Evolutionary conservation across 2,888 invertebrate species (phyloP).

Genomic region (Noctua pronuba): DNA sequence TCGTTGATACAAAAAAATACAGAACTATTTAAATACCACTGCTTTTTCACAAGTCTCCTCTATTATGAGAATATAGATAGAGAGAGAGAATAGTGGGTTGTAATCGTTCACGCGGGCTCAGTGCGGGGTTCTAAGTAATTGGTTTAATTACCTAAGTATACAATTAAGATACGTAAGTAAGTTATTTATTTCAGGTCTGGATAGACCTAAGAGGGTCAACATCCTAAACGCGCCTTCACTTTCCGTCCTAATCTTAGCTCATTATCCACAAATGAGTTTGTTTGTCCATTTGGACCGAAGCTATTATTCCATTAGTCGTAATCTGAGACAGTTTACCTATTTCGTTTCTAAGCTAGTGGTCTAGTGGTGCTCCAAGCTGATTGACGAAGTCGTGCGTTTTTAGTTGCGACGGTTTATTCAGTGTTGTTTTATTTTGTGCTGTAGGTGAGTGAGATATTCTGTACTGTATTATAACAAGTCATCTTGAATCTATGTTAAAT

Average conservation of each 20-base stretch:
- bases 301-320: conserved; percentile 53
- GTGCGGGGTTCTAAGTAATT: background rate
- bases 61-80: conserved; percentile 2
- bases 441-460: conserved; percentile 2
- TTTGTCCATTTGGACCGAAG: conserved; percentile 32
- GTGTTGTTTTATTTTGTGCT: background rate
- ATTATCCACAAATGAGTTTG: conserved; percentile 46
- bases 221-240: background rate
- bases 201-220: background rate
- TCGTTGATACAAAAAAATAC: background rate
- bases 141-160: background rate
- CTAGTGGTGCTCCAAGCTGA: conserved; percentile 15
- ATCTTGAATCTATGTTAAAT: background rate
- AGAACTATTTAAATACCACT: background rate
- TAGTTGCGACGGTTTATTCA: background rate
- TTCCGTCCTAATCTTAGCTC: conserved; percentile 14
- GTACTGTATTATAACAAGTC: background rate
- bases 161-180: conserved; percentile 1
- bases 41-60: background rate
- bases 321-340: conserved; percentile 32
- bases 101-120: background rate
- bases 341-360: conserved; percentile 21
- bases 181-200: background rate
- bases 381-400: conserved; percentile 8
- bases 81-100: background rate